A percentile compares a stretch with the other conserved stretches of the same genome.
Evolutionary conservation across 2,797 vertebrate genomes (phyloP).

Genomic region (Oophaga sylvatica): DNA sequence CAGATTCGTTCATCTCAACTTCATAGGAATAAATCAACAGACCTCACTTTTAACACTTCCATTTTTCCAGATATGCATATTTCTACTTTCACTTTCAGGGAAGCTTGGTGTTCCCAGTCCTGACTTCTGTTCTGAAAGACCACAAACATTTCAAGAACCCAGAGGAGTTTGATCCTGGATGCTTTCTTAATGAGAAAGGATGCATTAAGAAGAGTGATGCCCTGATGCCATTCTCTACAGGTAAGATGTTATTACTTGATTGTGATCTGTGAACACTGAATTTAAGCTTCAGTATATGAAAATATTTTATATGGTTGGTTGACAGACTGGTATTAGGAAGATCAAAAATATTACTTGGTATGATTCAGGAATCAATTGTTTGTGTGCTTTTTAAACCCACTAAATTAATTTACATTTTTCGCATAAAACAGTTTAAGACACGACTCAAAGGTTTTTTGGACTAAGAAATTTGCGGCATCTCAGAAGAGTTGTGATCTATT

Average conservation of each 20-base stretch:
- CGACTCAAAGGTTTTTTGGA: too few relatives aligned
- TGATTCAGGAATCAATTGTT: too few relatives aligned
- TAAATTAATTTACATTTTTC: too few relatives aligned
- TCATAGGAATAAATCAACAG: not conserved
- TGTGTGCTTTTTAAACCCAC: too few relatives aligned
- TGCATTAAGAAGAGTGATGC: conserved; percentile 50
- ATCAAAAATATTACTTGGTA: too few relatives aligned
- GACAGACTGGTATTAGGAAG: too few relatives aligned
- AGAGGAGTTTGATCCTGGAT: conserved; percentile 19
- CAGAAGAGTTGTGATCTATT: too few relatives aligned
- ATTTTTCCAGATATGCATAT: not conserved
- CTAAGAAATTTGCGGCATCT: too few relatives aligned
- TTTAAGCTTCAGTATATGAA: too few relatives aligned
- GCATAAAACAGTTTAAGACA: too few relatives aligned
- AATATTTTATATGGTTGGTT: too few relatives aligned
- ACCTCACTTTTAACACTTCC: not conserved
- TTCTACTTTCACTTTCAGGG: conserved; percentile 62
- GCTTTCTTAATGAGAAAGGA: conserved; percentile 29
- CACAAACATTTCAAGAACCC: conserved; percentile 43
- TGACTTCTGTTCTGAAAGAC: conserved; percentile 64
- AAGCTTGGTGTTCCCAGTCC: conserved; percentile 59
- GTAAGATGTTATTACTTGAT: conserved; percentile 55
- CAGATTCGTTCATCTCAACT: not conserved
- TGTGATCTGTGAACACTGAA: not conserved
- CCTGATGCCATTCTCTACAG: conserved; percentile 68